Base-by-base conservation (phyloP, 2,797 vertebrate species). In the Labeo calbasu region DNA sequence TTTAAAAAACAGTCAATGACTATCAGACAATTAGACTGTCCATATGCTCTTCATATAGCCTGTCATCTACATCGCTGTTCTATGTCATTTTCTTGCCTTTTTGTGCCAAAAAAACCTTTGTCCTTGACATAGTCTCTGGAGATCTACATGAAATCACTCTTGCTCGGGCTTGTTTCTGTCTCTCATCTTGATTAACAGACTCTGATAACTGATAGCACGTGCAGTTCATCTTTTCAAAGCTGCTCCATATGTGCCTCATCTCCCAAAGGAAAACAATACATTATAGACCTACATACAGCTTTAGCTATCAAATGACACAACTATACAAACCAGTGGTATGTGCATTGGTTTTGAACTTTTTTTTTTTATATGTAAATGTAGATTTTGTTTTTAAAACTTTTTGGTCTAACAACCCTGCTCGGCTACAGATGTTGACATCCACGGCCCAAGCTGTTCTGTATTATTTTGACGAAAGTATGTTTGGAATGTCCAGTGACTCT, bases 401-500 rank as follows among this genome's bases (percentile, higher is more conserved):
- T 14, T 25, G 6, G 9, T 43, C n/a, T 17, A 17, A 43, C 36
- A 46, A 25, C 14, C n/a, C 36, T 15, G 2, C 77, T 66, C 77
- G 4, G 43, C 72, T 83, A 84, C 92, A 94, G 91, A 93, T 92
- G 91, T 90, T 85, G 84, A 88, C 90, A 90, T 88, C 90, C 88
- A 91, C 36, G 90, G 88, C 77, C 83, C 88, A 84, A 83, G 46
- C 79, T 83, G 87, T 86, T 83, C 75, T 81, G 48, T 63, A 85
- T 84, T 79, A 71, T 79, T 86, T 28, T 71, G 68, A 9, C 43
- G 55, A 78, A 91, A 82, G 88, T 89, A 93, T 91, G 90, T 79
- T 72, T 73, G 92, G 92, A 94, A 94, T 94, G 85, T 90, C 36
- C 89, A 92, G 89, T 87, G 90, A 91, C 89, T 92, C 91, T 86